Evolutionary conservation across 92 coral and sea anemone species (phyloP), one percentile per base, ranked within the genome.

Genomic region (Chrysogorgia sp.): DNA sequence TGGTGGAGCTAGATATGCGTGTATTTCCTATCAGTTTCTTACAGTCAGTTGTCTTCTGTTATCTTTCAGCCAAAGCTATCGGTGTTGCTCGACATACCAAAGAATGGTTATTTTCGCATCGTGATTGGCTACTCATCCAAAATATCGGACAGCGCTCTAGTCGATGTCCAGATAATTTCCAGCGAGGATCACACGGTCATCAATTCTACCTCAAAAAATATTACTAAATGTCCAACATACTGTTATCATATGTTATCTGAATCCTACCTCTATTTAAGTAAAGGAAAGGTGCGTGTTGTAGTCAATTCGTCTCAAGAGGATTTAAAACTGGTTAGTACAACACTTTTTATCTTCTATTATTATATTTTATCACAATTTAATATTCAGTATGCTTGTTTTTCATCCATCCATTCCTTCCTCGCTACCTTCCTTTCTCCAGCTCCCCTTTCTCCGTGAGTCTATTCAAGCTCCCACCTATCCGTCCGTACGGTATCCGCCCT

Each of bases 11-110:
- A n/a, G n/a, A n/a, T n/a, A n/a, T 37, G 43, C 43, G 4, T 37
- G 43, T 10, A 4, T 37, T 4, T 37, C 10, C 4, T 10, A 4
- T 37, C 43, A 37, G 43, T 37, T 5, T 37, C 43, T 37, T 37
- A 12, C 43, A 37, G 12, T 37, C 43, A 37, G 43, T 37, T 12
- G 5, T 37, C 43, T 37, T 37, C 4, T 15, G 2, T 75, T 58
- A 26, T 43, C 28, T 67, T 28, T n/a, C 81, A 91, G 97, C 34
- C 83, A 19, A 63, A 47, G 0, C 68, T 91, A 20, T 56, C 75
- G 2, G 80, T 81, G 1, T 17, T 31, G 19, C 40, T 91, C 87
- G 61, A 81, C 20, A 91, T 91, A 20, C 89, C 97, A n/a, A 77
- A 86, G 50, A 72, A 86, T 26, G 88, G 92, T 9, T 60, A 69